Percentiles rank a stretch among this genome's conserved stretches.
These are phyloP conservation scores for Drosophila melanocephala DNA, from an alignment of 2,888 invertebrate species.

Conservation along the genomic window DNA sequence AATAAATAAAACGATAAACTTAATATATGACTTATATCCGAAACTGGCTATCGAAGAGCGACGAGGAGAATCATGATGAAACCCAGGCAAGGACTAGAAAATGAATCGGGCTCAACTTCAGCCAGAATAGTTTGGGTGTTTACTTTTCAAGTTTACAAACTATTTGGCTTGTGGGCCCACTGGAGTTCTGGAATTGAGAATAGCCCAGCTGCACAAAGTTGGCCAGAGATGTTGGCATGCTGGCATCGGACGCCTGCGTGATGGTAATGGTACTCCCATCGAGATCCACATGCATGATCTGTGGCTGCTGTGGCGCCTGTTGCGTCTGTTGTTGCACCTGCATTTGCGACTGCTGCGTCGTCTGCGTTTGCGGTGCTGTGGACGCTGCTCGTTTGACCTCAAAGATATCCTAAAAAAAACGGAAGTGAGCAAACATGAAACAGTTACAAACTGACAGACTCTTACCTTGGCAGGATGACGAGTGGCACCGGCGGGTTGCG, in stretches of 20 bases:
- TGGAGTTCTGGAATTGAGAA: conserved; percentile 82
- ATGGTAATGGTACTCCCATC: conserved; percentile 84
- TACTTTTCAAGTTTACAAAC: conserved; percentile 83
- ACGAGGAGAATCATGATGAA: conserved; percentile 14
- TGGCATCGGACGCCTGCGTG: conserved; percentile 83
- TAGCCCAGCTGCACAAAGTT: conserved; percentile 83
- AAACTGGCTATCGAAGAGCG: conserved; percentile 32
- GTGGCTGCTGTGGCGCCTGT: conserved; percentile 70
- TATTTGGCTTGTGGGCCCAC: conserved; percentile 78
- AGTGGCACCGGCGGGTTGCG: conserved; percentile 19
- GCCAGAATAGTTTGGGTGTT: conserved; percentile 9
- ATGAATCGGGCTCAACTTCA: conserved; percentile 12
- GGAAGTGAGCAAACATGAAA: neutral
- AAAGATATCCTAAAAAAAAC: conserved; percentile 39
- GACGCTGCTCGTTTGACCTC: conserved; percentile 41
- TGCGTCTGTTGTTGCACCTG: conserved; percentile 47
- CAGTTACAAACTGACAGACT: neutral
- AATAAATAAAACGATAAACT: conserved; percentile 15
- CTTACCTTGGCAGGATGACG: conserved; percentile 14
- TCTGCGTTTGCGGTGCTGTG: conserved; percentile 37
- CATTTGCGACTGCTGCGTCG: conserved; percentile 49
- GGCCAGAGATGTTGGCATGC: conserved; percentile 81
- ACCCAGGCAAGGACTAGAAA: conserved; percentile 54
- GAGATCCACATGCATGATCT: conserved; percentile 84
- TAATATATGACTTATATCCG: conserved; percentile 12